A percentile compares a stretch with the other conserved stretches of the same genome.
phyloP scores from a whole-genome alignment of 1,140 invertebrate species.

The Octopus sinensis region DNA sequence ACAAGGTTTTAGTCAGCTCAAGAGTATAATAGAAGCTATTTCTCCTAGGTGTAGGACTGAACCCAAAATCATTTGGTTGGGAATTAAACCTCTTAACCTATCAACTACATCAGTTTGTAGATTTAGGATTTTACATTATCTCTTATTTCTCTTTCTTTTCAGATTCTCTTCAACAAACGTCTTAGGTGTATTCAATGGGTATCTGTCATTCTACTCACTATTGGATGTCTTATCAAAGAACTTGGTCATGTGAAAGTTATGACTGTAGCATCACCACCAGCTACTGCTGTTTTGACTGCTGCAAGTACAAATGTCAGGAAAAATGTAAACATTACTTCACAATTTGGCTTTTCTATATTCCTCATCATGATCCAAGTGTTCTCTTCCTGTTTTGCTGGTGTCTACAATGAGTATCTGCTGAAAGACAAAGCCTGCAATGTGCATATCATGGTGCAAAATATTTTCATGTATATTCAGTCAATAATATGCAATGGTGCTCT shows the following conservation, averaged over 20 bases:
- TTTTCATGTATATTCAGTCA: conserved; percentile 94
- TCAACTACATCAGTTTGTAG: too few species aligned
- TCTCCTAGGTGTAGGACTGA: too few species aligned
- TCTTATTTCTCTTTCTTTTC: conserved; percentile 29
- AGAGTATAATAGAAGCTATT: too few species aligned
- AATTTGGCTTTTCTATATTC: conserved; percentile 69
- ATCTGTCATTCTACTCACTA: conserved; percentile 78
- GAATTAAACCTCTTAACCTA: too few species aligned
- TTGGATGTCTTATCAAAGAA: conserved; percentile 90
- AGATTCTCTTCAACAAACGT: conserved; percentile 83
- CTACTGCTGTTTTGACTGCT: not conserved
- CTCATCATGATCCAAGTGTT: conserved; percentile 78
- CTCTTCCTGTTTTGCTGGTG: conserved; percentile 89
- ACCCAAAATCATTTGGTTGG: too few species aligned
- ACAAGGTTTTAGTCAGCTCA: too few species aligned
- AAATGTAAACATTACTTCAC: conserved; percentile 24
- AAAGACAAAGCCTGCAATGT: conserved; percentile 76
- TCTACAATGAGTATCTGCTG: conserved; percentile 92
- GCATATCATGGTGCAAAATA: conserved; percentile 89
- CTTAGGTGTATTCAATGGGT: conserved; percentile 83
- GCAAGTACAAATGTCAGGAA: not conserved
- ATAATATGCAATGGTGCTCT: conserved; percentile 81
- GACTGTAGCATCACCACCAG: conserved; percentile 17
- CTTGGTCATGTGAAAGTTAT: conserved; percentile 63
- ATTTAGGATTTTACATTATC: too few species aligned